Base-by-base conservation (phyloP, 2,888 invertebrate genomes). In the Ophion ellenae region DNA sequence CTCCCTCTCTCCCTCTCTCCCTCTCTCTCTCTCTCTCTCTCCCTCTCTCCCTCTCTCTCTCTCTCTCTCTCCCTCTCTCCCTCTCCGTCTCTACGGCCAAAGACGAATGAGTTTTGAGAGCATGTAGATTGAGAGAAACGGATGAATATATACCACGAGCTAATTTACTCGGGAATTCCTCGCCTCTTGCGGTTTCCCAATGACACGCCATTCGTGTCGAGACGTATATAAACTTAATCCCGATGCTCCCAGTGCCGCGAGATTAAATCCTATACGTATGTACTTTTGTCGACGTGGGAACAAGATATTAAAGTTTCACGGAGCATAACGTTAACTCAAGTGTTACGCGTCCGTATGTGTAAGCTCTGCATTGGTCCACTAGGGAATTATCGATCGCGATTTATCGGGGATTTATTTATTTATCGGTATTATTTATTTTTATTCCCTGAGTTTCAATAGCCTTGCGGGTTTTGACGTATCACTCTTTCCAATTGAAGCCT, bases 191-290 rank as follows among this genome's bases (percentile, higher is more conserved):
- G 73, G 84, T 88, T 89, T 89, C 87, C 90, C 91, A 90, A 91
- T 90, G 91, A 91, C 90, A 90, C 89, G 90, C 88, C 89, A 88
- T 90, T 88, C 90, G 89, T 88, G 91, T 90, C 90, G 86, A 71
- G 74, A 66, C 77, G 67, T 45, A 28, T 73, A 73, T 63, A 74
- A 71, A 45, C 59, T 67, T 69, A 81, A 81, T 81, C 70, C 76
- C 47, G n/a, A 20, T 20, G 40, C 70, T 70, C 70, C 28, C 7
- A 53, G 67, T 47, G 28, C 69, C 11, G 32, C 70, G 47, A 79
- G 79, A 79, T 79, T 79, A 77, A 77, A 67, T 77, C 76, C 66
- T 45, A 45, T 11, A 45, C 45, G 45, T 14, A 3, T 57, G 36
- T 17, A 67, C 24, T 77, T 66, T 47, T 57, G 71, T 3, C 57